Evolutionary conservation across 2,888 invertebrate genomes (phyloP).

Genomic region (Cremastinae sp.): DNA sequence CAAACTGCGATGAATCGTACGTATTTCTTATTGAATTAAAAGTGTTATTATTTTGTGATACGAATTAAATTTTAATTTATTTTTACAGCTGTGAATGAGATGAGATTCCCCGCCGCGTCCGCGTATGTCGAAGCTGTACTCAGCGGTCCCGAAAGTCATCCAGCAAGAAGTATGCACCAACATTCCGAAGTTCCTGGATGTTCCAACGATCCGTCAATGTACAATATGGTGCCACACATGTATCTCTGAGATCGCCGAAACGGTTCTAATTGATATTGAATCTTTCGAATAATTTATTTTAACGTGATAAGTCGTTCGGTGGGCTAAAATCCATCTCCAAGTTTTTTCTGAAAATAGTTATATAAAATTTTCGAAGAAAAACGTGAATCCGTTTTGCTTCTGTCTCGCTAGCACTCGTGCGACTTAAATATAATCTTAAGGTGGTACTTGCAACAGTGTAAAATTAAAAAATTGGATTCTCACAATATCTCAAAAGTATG

Average conservation of each 20-base stretch:
- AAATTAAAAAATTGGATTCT: too few species aligned
- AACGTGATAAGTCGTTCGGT: too few species aligned
- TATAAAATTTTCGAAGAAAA: too few species aligned
- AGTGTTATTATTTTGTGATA: not conserved
- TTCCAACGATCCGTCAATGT: slow-evolving; percentile 51
- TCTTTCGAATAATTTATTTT: too few species aligned
- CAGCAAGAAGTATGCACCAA: slow-evolving; percentile 52
- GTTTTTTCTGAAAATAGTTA: too few species aligned
- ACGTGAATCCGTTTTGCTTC: too few species aligned
- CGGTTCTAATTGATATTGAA: not conserved
- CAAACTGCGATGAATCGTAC: slow-evolving; percentile 44
- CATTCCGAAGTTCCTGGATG: slow-evolving; percentile 52
- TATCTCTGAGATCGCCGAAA: slow-evolving; percentile 41
- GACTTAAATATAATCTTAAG: too few species aligned
- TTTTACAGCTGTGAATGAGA: slow-evolving; percentile 50
- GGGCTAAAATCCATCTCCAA: too few species aligned
- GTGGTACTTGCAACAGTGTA: too few species aligned
- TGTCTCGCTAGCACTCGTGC: too few species aligned
- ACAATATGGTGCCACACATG: slow-evolving; percentile 57
- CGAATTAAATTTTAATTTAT: not conserved
- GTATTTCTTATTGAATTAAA: not conserved
- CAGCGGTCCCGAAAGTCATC: slow-evolving; percentile 56
- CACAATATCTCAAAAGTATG: too few species aligned
- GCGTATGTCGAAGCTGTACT: slow-evolving; percentile 59
- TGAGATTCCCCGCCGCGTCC: slow-evolving; percentile 53